Base-by-base conservation (phyloP, 2,888 invertebrate genomes). In the Holacanthella duospinosa region DNA sequence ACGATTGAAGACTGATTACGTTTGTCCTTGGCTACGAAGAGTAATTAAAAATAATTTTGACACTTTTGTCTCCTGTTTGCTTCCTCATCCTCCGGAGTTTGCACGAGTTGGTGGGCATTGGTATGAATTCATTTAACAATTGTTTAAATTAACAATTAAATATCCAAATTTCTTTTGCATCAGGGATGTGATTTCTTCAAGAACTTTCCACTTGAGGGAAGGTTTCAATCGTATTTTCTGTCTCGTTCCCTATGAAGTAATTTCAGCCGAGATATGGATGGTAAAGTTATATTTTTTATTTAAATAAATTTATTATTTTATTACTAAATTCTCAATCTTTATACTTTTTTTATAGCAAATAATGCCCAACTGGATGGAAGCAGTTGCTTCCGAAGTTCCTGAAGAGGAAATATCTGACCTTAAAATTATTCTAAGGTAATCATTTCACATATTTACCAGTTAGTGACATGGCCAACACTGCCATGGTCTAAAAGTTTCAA, bases 301-400 rank as follows among this genome's bases (percentile, higher is more conserved):
- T 16, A 12, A 12, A 16, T 43, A 12, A 43, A 16, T 21, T 19
- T 53, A n/a, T n/a, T n/a, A n/a, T n/a, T n/a, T n/a, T n/a, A n/a
- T n/a, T n/a, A n/a, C n/a, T n/a, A n/a, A n/a, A n/a, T n/a, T n/a
- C n/a, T n/a, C n/a, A n/a, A n/a, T n/a, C n/a, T n/a, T n/a, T n/a
- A n/a, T n/a, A n/a, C n/a, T n/a, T n/a, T n/a, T n/a, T n/a, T n/a
- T n/a, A n/a, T n/a, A 21, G 6, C 88, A 88, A 76, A 93, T 99
- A 26, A 99, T 99, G 93, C 97, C 99, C 0, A 89, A 92, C 74
- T 99, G 99, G 99, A 88, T 99, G 87, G 95, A 96, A 78, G 93
- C 95, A 0, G 92, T 99, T 70, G 90, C 90, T 59, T 88, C 88
- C 66, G 92, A 93, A 75, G 90, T 93, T 0, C 89, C 90, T 0